Percentiles rank a stretch among this genome's conserved stretches.
Evolutionary conservation across 2,888 invertebrate species (phyloP).

Genomic region (Beris morrisii): DNA sequence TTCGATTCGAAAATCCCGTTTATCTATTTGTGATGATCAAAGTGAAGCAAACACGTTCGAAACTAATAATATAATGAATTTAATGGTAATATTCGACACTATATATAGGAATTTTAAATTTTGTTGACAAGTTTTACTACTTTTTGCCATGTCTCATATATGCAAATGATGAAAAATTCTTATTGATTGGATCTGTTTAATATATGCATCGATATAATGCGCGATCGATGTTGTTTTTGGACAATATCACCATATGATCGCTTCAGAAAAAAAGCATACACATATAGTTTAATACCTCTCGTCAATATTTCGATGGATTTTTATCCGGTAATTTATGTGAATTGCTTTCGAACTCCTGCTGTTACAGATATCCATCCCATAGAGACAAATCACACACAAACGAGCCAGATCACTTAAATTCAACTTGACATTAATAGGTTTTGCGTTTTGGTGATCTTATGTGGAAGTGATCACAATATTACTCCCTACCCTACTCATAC

Average conservation of each 20-base stretch:
- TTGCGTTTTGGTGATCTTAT: neutral
- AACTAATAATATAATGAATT: conserved; percentile 23
- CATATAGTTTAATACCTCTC: neutral
- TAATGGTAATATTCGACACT: conserved; percentile 28
- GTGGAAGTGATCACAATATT: too few relatives aligned
- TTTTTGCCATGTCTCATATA: conserved; percentile 17
- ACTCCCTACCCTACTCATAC: too few relatives aligned
- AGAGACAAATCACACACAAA: conserved; percentile 20
- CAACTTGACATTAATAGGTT: conserved; percentile 25
- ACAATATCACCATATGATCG: neutral
- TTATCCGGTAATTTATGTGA: conserved; percentile 22
- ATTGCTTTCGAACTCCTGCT: conserved; percentile 25
- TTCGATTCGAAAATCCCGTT: conserved; percentile 12
- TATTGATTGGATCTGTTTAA: conserved; percentile 20
- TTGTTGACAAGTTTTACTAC: conserved; percentile 32
- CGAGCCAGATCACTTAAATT: conserved; percentile 21
- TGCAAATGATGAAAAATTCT: conserved; percentile 26
- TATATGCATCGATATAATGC: neutral
- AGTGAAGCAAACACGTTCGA: neutral
- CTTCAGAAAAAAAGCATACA: neutral
- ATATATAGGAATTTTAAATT: conserved; percentile 6
- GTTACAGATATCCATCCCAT: conserved; percentile 26
- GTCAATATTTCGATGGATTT: too few relatives aligned
- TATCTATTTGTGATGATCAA: conserved; percentile 2
- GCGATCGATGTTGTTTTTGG: conserved; percentile 1